These are phyloP conservation scores for Ceyx cyanopectus DNA, from an alignment of 2,113 vertebrate species.

Conservation along the genomic window DNA sequence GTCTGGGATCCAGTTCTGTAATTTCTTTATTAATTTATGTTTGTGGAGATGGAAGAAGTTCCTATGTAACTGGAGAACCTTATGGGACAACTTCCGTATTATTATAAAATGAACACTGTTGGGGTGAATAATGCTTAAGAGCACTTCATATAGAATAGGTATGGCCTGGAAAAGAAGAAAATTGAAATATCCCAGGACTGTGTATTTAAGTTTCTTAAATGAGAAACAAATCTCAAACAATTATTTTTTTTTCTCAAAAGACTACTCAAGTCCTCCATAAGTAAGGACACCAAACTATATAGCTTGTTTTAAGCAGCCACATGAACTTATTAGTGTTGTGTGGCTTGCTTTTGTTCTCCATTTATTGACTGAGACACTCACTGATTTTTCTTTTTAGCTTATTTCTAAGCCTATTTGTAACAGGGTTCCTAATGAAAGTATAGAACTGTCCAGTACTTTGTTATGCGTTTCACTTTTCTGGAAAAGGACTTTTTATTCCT, in stretches of 20 bases:
- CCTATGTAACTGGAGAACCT: not conserved
- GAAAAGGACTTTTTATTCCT: not conserved
- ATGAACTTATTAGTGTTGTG: not conserved
- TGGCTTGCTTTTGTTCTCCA: not conserved
- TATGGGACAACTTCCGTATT: not conserved
- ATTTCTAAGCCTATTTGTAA: not conserved
- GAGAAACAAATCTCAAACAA: not conserved
- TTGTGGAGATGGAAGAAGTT: slow-evolving; percentile 18
- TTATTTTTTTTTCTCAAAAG: not conserved
- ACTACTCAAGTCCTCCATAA: not conserved
- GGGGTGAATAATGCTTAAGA: not conserved
- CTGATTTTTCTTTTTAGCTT: not conserved
- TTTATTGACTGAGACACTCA: not conserved
- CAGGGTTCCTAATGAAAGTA: not conserved
- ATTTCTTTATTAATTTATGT: slow-evolving; percentile 18
- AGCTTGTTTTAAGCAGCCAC: not conserved
- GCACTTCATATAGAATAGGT: not conserved
- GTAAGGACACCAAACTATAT: not conserved
- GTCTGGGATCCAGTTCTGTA: not conserved
- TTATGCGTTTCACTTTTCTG: not conserved
- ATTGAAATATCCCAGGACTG: not conserved
- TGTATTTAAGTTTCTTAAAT: not conserved
- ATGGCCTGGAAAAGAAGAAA: not conserved
- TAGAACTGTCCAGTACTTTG: not conserved
- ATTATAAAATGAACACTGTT: not conserved